These are phyloP conservation scores for Merops nubicus DNA, from an alignment of 2,113 vertebrate genomes.

Conservation along the genomic window DNA sequence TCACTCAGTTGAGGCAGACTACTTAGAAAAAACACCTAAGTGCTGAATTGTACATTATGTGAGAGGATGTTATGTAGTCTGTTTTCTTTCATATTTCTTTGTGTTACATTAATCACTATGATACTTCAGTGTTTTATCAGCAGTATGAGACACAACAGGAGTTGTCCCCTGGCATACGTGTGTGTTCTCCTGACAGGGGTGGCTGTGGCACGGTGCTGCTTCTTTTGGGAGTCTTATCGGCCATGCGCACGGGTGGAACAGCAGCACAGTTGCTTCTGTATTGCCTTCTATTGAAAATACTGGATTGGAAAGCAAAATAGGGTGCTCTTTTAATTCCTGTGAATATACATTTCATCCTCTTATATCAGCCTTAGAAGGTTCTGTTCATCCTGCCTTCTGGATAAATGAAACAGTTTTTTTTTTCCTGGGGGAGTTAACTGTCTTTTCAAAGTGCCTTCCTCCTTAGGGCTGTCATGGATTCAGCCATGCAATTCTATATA, in stretches of 20 bases:
- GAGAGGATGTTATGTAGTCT: not conserved
- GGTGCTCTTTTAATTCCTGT: not conserved
- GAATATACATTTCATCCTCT: not conserved
- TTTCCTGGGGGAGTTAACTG: not conserved
- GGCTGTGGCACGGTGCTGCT: not conserved
- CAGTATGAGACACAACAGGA: not conserved
- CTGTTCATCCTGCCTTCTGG: not conserved
- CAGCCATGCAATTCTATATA: not conserved
- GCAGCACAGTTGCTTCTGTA: not conserved
- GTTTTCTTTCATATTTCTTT: not conserved
- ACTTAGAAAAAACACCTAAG: not conserved
- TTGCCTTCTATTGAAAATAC: not conserved
- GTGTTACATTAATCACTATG: not conserved
- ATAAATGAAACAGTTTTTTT: not conserved
- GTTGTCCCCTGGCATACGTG: not conserved
- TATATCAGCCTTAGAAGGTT: not conserved
- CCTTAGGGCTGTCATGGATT: not conserved
- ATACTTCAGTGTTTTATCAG: not conserved
- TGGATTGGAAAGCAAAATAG: not conserved
- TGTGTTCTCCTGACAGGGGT: fast-evolving
- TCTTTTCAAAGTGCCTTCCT: not conserved
- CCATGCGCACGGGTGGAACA: not conserved
- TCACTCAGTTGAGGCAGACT: not conserved
- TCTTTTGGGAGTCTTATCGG: not conserved
- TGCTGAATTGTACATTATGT: not conserved